Percentiles rank a stretch among this genome's conserved stretches.
These are phyloP conservation scores for Circaetus cinerascens DNA, from an alignment of 2,113 vertebrate species.

Conservation along the genomic window DNA sequence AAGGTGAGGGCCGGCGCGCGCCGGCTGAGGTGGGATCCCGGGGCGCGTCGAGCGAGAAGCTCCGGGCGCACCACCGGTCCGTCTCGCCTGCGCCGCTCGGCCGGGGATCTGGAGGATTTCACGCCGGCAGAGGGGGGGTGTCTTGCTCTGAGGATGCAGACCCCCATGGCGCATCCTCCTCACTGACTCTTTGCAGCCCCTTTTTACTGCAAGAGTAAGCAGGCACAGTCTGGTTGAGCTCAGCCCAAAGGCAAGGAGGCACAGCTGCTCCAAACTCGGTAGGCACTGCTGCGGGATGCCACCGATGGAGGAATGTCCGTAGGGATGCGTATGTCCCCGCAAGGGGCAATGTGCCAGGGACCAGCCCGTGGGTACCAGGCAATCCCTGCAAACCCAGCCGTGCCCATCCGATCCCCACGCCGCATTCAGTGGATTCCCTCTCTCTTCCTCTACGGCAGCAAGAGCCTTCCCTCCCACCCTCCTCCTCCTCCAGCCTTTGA, in stretches of 20 bases:
- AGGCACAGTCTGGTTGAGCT: background rate
- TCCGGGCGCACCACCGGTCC: too few relatives aligned
- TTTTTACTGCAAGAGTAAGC: background rate
- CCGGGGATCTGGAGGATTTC: background rate
- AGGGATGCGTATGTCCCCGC: accelerated
- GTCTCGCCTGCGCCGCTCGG: too few relatives aligned
- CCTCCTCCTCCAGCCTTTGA: background rate
- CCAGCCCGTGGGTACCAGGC: background rate
- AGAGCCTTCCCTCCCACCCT: background rate
- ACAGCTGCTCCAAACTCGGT: background rate
- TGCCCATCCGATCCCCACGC: accelerated
- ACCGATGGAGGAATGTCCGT: accelerated
- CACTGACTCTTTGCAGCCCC: background rate
- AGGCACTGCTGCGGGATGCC: background rate
- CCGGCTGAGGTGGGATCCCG: too few relatives aligned
- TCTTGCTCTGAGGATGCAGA: background rate
- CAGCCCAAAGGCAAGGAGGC: background rate
- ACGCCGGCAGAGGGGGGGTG: accelerated
- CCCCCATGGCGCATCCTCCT: background rate
- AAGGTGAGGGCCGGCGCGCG: too few relatives aligned
- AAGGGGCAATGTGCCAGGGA: accelerated
- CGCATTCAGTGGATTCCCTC: accelerated
- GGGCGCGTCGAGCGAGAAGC: too few relatives aligned
- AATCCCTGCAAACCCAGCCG: background rate
- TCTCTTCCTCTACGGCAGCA: background rate